These are phyloP conservation scores for Pituophis catenifer DNA, from an alignment of 2,113 vertebrate species.

Conservation along the genomic window DNA sequence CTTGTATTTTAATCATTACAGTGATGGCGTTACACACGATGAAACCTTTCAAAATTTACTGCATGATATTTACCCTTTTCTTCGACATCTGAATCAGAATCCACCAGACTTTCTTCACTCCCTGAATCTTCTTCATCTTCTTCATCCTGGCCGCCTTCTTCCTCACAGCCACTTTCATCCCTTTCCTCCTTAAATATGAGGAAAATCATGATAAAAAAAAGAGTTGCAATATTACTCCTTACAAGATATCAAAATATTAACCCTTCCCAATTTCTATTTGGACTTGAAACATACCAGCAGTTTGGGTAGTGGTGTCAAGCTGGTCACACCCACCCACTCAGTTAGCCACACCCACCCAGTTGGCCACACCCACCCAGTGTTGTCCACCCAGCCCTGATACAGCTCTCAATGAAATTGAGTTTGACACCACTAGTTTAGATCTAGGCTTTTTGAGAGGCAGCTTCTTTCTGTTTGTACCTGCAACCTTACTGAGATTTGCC, in stretches of 20 bases:
- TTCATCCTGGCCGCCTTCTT: slow-evolving; percentile 84
- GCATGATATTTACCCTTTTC: slow-evolving; percentile 81
- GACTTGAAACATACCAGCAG: background rate
- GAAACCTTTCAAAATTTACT: background rate
- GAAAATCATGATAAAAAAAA: slow-evolving; percentile 38
- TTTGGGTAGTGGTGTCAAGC: too few relatives aligned
- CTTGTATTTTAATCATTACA: background rate
- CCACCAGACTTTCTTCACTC: slow-evolving; percentile 92
- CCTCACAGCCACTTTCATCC: slow-evolving; percentile 92
- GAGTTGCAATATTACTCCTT: background rate
- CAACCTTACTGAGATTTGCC: background rate
- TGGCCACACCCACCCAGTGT: too few relatives aligned
- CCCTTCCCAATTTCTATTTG: background rate
- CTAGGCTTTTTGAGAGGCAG: background rate
- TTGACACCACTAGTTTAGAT: background rate
- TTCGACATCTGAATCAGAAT: slow-evolving; percentile 90
- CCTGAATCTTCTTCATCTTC: slow-evolving; percentile 86
- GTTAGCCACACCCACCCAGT: too few relatives aligned
- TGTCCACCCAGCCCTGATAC: too few relatives aligned
- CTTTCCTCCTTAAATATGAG: slow-evolving; percentile 77
- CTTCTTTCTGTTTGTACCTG: background rate
- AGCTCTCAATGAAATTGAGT: too few relatives aligned
- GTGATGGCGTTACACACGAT: background rate
- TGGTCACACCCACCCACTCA: too few relatives aligned
- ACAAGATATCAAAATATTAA: background rate